Percentiles rank a stretch among this genome's conserved stretches.
These are phyloP conservation scores for Lochmaea capreae DNA, from an alignment of 2,888 invertebrate genomes.

Conservation along the genomic window DNA sequence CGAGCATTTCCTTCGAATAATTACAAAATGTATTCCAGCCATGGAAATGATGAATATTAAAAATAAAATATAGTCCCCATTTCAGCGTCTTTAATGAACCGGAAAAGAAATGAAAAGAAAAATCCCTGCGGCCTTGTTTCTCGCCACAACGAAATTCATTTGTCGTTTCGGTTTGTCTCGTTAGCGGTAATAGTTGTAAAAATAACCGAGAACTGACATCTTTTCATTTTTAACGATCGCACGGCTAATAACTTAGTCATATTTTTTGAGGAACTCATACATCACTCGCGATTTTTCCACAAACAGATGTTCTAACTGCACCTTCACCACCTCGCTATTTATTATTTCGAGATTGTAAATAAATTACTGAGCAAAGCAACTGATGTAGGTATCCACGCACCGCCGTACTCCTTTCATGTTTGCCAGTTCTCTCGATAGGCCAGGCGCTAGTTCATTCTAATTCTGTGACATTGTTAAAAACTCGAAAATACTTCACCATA, in stretches of 20 bases:
- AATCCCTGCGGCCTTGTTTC: slow-evolving; percentile 22
- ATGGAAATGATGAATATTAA: not conserved
- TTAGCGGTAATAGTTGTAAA: slow-evolving; percentile 33
- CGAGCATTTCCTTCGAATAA: not conserved
- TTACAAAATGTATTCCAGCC: not conserved
- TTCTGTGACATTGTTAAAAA: too few species aligned
- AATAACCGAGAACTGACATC: slow-evolving; percentile 32
- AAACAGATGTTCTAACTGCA: slow-evolving; percentile 36
- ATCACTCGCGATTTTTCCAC: slow-evolving; percentile 29
- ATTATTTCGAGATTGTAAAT: slow-evolving; percentile 41
- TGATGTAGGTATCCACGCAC: slow-evolving; percentile 43
- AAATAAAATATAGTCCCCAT: not conserved
- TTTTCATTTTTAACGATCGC: slow-evolving; percentile 34
- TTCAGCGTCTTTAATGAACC: slow-evolving; percentile 30
- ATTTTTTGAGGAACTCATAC: slow-evolving; percentile 20
- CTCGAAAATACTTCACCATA: too few species aligned
- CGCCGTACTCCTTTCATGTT: slow-evolving; percentile 50
- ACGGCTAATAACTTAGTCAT: slow-evolving; percentile 28
- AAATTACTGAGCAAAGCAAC: slow-evolving; percentile 40
- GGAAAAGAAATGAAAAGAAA: slow-evolving; percentile 35
- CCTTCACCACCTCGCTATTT: slow-evolving; percentile 35
- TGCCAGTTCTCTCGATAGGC: slow-evolving; percentile 52
- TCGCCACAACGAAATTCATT: slow-evolving; percentile 30
- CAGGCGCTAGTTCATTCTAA: not conserved
- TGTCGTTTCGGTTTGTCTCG: slow-evolving; percentile 33